Evolutionary conservation across 2,888 invertebrate species (phyloP), one percentile per base, ranked within the genome.

Genomic region (Hydriomena furcata): DNA sequence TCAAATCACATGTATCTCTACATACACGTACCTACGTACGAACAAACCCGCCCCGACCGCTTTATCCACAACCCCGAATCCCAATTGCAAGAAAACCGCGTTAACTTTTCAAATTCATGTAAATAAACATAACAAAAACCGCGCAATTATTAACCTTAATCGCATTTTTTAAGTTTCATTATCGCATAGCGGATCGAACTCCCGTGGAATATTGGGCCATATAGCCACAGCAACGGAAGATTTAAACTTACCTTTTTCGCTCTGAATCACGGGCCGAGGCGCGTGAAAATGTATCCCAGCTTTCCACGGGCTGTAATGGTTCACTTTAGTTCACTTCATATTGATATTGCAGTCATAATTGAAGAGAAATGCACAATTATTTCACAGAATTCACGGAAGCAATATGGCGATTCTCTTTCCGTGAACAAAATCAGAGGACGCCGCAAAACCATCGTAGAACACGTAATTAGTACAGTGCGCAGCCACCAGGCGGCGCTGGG

Each of bases 91-190:
- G 84, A 88, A 89, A 88, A 87, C 88, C 89, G 88, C 89, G 87
- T 72, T 84, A 87, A 87, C 75, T 88, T 89, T 89, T 89, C 84
- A 89, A 90, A 89, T 88, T 88, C 89, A 88, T 89, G 90, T 90
- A 90, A 90, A 91, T 89, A 90, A 91, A 89, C 90, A 91, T 87
- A 89, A 90, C 88, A 88, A 90, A 89, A 91, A 89, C 85, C 91
- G 91, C 81, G 91, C 91, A 91, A 91, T 91, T 91, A 91, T 91
- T 90, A 90, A 89, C 91, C 91, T 91, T 91, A 91, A 91, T 91
- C 89, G 84, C 91, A 86, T 90, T 90, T 91, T 91, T 89, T 91
- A 91, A 91, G 91, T 91, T 90, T 91, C 91, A 91, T 91, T 91
- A 91, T 91, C 91, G 91, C 91, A 89, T 90, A 91, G 90, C 91